Conservation (phyloP, 2,797 vertebrate species). For the Fistularia tabacaria region DNA sequence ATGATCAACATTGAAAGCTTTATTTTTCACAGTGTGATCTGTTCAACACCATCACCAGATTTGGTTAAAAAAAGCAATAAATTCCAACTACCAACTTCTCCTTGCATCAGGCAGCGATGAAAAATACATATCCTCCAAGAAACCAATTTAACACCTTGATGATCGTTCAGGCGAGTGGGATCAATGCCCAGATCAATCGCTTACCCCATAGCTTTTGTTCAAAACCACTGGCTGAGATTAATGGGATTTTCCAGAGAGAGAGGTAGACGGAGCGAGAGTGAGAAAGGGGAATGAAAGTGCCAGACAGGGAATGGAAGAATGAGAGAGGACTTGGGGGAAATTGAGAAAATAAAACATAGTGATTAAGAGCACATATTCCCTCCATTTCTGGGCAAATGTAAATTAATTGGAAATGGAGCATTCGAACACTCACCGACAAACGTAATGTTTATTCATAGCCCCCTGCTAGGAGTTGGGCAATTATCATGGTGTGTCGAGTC, state of each 20-base stretch:
- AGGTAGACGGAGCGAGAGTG: constrained; percentile 41
- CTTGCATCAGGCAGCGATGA: constrained; percentile 61
- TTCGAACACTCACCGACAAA: constrained; percentile 63
- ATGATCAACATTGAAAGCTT: constrained; percentile 49
- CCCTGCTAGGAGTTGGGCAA: constrained; percentile 66
- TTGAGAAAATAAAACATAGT: constrained; percentile 69
- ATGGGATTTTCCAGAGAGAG: constrained; percentile 68
- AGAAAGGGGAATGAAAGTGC: constrained; percentile 56
- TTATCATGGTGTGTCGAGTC: constrained; percentile 66
- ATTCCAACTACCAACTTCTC: constrained; percentile 51
- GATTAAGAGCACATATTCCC: constrained; percentile 68
- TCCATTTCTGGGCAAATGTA: constrained; percentile 65
- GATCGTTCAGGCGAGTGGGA: constrained; percentile 72
- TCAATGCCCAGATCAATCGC: constrained; percentile 77
- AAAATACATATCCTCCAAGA: constrained; percentile 78
- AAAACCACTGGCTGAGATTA: constrained; percentile 73
- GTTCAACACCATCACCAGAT: constrained; percentile 51
- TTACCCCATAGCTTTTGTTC: constrained; percentile 75
- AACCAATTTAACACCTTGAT: constrained; percentile 80
- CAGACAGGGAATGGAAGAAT: constrained; percentile 64
- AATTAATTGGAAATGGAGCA: constrained; percentile 73
- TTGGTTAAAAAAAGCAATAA: constrained; percentile 45
- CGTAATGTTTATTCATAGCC: constrained; percentile 76
- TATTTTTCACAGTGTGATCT: constrained; percentile 50
- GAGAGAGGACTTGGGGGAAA: constrained; percentile 65